These are phyloP conservation scores for Eristalis intricaria DNA, from an alignment of 2,888 invertebrate species.

Conservation along the genomic window DNA sequence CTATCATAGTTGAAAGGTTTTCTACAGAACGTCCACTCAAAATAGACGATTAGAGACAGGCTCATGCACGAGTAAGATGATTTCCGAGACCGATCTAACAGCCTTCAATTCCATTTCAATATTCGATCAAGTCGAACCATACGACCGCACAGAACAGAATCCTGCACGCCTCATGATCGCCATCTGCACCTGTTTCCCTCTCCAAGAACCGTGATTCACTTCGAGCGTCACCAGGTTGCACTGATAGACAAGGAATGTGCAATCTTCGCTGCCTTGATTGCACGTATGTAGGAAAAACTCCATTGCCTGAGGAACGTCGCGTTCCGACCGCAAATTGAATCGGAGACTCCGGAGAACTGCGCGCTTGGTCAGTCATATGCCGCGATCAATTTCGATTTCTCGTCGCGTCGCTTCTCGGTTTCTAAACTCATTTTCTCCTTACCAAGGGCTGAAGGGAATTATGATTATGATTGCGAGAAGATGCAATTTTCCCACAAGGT, in stretches of 20 bases:
- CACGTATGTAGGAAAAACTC: neutral
- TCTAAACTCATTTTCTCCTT: slow-evolving; percentile 21
- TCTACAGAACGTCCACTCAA: too few species aligned
- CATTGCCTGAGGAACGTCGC: neutral
- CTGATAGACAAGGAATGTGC: neutral
- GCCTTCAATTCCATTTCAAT: too few species aligned
- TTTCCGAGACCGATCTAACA: too few species aligned
- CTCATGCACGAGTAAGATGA: too few species aligned
- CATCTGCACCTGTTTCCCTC: neutral
- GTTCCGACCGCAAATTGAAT: slow-evolving; percentile 45
- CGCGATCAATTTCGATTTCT: slow-evolving; percentile 35
- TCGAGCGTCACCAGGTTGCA: neutral
- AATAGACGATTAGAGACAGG: too few species aligned
- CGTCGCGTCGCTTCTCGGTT: neutral
- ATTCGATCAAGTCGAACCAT: too few species aligned
- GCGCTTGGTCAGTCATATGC: slow-evolving; percentile 24
- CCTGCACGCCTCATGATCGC: neutral
- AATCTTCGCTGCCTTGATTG: neutral
- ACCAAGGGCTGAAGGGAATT: slow-evolving; percentile 6
- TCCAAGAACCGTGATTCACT: neutral
- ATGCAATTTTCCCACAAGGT: slow-evolving; percentile 64
- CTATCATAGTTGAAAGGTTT: too few species aligned
- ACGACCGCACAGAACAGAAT: neutral
- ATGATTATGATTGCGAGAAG: slow-evolving; percentile 52
- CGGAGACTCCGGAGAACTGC: neutral